Evolutionary conservation across 2,797 vertebrate genomes (phyloP).

Genomic region (Melanotaenia trifasciata): DNA sequence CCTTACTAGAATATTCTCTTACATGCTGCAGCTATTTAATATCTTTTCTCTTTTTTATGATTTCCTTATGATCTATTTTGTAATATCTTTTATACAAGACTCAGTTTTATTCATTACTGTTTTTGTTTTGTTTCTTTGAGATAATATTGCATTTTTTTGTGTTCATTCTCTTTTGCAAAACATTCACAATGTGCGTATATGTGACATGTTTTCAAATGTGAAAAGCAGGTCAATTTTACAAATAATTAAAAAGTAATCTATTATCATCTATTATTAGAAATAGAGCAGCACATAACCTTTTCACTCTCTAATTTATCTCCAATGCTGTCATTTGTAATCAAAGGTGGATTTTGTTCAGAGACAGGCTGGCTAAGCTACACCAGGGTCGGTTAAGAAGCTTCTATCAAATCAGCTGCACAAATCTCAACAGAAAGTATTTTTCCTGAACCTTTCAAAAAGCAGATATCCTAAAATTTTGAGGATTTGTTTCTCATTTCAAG

Average conservation of each 20-base stretch:
- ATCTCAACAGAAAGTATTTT: neutral
- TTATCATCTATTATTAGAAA: neutral
- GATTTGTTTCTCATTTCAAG: constrained; percentile 8
- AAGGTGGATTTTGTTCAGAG: neutral
- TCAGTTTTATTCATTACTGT: neutral
- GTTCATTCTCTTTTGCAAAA: neutral
- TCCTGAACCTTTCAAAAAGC: neutral
- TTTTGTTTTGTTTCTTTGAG: neutral
- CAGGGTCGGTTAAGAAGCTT: neutral
- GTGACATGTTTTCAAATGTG: neutral
- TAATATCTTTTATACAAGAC: constrained; percentile 17
- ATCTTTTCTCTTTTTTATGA: constrained; percentile 23
- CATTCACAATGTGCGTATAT: neutral
- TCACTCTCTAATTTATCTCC: neutral
- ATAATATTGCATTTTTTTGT: neutral
- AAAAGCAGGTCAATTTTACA: neutral
- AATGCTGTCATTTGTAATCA: neutral
- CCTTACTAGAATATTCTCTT: constrained; percentile 28
- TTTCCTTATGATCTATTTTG: constrained; percentile 3
- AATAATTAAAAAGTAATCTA: too few relatives aligned
- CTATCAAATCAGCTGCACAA: neutral
- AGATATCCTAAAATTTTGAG: neutral
- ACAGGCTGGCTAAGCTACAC: neutral
- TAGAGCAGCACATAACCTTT: neutral
- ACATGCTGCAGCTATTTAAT: constrained; percentile 9